Base-by-base conservation (phyloP, 2,797 vertebrate genomes). In the Cuculus canorus region DNA sequence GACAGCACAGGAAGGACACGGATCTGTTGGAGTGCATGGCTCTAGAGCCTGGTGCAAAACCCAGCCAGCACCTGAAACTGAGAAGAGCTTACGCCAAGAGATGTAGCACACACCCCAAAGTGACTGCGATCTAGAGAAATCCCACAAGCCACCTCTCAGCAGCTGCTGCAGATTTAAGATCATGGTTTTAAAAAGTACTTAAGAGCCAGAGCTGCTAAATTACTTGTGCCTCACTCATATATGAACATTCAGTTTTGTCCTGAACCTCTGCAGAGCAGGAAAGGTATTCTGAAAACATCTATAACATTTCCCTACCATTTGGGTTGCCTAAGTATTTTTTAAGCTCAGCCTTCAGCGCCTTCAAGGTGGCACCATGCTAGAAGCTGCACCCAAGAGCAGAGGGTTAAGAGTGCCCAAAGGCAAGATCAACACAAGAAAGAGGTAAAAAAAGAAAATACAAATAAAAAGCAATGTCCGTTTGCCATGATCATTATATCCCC, bases 101-200 rank as follows among this genome's bases (percentile, higher is more conserved):
- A 90, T 43, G 54, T 0, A 84, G 66, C 82, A 85, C 61, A 65
- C 65, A 24, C 32, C 45, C 61, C 79, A 93, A 68, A 88, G 50
- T 32, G 87, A 87, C 28, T 35, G 43, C 70, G 65, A 11, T 16
- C 81, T 28, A 53, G 25, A 69, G 48, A 87, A 91, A 77, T 39
- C 54, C 87, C 47, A 57, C 30, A 61, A 83, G 76, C 37, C 65
- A 79, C 69, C 59, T 64, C 88, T 90, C 72, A 84, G 76, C 90
- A 92, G 85, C 77, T 90, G 88, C 65, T 79, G 43, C 33, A 68
- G 57, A 94, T 82, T 61, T 66, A 83, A 91, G 39, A 52, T 27
- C 23, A 0, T 11, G 8, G 5, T 78, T 92, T 82, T 64, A 12
- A 56, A 28, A 82, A 35, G 65, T 33, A 56, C 10, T 63, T 77